Percentiles rank a stretch among this genome's conserved stretches.
Evolutionary conservation across 1,140 invertebrate genomes (phyloP).

Genomic region (Aphaenogaster floridana): DNA sequence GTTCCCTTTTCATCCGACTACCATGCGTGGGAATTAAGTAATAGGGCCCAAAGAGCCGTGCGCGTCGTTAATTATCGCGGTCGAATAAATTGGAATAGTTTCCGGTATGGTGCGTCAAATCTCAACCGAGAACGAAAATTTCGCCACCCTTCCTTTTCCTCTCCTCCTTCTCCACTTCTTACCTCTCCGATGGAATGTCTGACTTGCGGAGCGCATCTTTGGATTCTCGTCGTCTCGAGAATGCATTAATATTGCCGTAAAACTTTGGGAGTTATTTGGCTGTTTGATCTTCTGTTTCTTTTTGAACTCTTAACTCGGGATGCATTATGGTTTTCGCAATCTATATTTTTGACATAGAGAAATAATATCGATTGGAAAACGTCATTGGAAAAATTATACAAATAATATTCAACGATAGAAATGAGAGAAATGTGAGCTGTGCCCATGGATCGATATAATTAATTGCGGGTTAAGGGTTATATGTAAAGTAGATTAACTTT

Average conservation of each 20-base stretch:
- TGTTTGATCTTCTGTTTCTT: neutral
- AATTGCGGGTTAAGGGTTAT: constrained; percentile 2
- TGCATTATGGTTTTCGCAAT: neutral
- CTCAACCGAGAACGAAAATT: constrained; percentile 38
- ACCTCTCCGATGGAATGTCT: neutral
- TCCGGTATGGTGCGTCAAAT: neutral
- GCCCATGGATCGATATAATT: neutral
- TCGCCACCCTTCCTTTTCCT: neutral
- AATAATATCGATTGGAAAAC: neutral
- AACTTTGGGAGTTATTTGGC: constrained; percentile 9
- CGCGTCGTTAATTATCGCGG: constrained; percentile 63
- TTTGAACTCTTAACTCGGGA: neutral
- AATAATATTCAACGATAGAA: neutral
- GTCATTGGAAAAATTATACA: neutral
- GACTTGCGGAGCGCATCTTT: neutral
- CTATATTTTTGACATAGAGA: neutral
- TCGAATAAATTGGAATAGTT: constrained; percentile 71
- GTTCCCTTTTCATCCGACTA: neutral
- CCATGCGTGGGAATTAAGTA: constrained; percentile 24
- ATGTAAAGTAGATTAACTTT: constrained; percentile 7
- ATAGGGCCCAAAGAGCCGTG: constrained; percentile 16
- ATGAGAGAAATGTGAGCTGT: neutral
- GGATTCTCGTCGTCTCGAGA: neutral
- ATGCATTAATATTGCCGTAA: constrained; percentile 9
- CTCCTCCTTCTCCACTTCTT: neutral